phyloP scores from a whole-genome alignment of 2,113 vertebrate genomes.

The Hippocampus abdominalis region DNA sequence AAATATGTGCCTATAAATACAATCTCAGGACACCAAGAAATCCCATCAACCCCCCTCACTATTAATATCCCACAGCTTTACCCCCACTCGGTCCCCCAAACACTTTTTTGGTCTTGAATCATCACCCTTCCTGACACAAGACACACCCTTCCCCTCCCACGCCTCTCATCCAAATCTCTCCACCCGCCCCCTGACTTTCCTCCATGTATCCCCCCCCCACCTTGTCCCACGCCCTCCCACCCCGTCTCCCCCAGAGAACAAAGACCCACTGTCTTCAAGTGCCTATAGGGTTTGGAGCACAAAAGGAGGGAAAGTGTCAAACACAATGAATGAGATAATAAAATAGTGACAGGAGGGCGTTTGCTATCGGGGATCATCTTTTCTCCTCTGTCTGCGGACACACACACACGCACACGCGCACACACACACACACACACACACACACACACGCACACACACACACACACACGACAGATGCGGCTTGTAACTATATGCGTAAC shows the following conservation, averaged over 20 bases:
- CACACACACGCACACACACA: constrained; percentile 4
- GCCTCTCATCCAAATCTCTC: constrained; percentile 10
- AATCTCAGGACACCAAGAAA: constrained; percentile 18
- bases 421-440: too few relatives aligned
- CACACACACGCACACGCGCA: too few relatives aligned
- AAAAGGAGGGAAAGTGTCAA: constrained; percentile 42
- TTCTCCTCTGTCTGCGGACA: not conserved
- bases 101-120: constrained; percentile 27
- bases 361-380: constrained; percentile 16
- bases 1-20: not conserved
- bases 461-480: not conserved
- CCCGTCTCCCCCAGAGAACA: constrained; percentile 51
- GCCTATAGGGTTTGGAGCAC: constrained; percentile 37
- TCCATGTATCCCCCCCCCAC: constrained; percentile 28
- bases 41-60: constrained; percentile 46
- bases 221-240: constrained; percentile 31
- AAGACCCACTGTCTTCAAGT: constrained; percentile 57
- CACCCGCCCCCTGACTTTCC: constrained; percentile 26
- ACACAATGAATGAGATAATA: constrained; percentile 35
- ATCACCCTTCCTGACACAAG: constrained; percentile 35
- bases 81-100: not conserved
- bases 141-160: constrained; percentile 33
- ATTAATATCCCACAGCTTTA: constrained; percentile 16
- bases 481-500: not conserved
- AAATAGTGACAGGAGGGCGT: constrained; percentile 16